Base-by-base conservation (phyloP, 2,888 invertebrate species). In the Masnerella sp. region DNA sequence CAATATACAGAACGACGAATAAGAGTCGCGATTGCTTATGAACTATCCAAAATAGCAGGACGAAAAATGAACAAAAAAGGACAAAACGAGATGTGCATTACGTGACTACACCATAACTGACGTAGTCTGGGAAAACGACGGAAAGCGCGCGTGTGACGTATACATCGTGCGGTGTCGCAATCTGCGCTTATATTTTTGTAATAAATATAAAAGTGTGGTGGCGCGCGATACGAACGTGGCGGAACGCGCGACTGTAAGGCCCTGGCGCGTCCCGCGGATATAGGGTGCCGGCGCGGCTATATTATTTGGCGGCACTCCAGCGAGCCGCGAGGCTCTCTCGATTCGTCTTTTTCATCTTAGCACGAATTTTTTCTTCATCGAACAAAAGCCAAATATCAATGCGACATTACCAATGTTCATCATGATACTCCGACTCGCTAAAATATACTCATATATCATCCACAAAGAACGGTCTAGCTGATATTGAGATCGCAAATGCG, bases 271-370 rank as follows among this genome's bases (percentile, higher is more conserved):
- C 22, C 22, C 32, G 32, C 32, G 32, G 32, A 2, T 80, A 81
- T 80, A 81, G 84, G 82, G 79, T 78, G 82, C 82, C 81, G 78
- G 85, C 40, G 42, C 38, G 32, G 54, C 51, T 84, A 85, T 86
- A 86, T 87, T 86, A 86, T 87, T 84, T 87, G 87, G 86, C 87
- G 83, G 78, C 75, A 78, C 79, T 87, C 87, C 87, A 87, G 83
- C 81, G 81, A 82, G 82, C 84, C 85, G 84, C 83, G 80, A 85
- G 85, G 85, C 83, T 84, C 82, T 79, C 82, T 85, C 82, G 79
- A 81, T 84, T 84, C 82, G 81, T 82, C 81, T 84, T 85, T 86
- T 85, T 85, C 85, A 87, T 87, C 86, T 87, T 85, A 85, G 81
- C 82, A 78, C 79, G 80, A 77, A 68, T 80, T 81, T 79, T 77